Percentiles rank a stretch among this genome's conserved stretches.
Evolutionary conservation across 2,797 vertebrate species (phyloP).

Genomic region (Lutjanus campechanus): DNA sequence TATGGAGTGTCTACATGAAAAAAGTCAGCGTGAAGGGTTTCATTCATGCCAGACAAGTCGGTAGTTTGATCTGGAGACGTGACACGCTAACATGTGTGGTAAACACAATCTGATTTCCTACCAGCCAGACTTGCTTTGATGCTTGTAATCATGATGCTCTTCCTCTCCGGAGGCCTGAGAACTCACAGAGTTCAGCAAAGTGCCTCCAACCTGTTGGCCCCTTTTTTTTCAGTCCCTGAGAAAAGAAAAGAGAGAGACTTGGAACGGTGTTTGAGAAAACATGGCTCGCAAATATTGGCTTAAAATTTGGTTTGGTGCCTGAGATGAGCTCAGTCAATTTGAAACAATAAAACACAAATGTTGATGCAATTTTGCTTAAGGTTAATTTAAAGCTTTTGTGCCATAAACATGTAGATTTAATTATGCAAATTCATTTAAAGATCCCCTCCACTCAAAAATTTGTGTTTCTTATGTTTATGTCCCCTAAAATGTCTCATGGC

Average conservation of each 20-base stretch:
- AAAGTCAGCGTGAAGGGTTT: constrained; percentile 42
- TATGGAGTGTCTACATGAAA: not conserved
- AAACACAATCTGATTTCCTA: constrained; percentile 62
- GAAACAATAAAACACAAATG: not conserved
- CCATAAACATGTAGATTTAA: constrained; percentile 6
- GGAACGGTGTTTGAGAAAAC: not conserved
- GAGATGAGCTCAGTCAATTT: too few relatives aligned
- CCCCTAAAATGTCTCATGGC: too few relatives aligned
- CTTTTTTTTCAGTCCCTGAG: not conserved
- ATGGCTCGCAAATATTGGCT: constrained; percentile 15
- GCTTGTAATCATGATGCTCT: constrained; percentile 28
- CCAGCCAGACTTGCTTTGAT: constrained; percentile 59
- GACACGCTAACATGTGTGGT: constrained; percentile 43
- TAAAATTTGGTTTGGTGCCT: not conserved
- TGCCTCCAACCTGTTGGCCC: not conserved
- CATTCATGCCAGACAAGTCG: constrained; percentile 45
- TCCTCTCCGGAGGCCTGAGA: constrained; percentile 26
- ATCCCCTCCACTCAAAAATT: too few relatives aligned
- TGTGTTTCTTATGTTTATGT: too few relatives aligned
- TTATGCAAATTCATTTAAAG: not conserved
- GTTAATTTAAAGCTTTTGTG: not conserved
- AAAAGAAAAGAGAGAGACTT: not conserved
- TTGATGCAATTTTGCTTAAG: not conserved
- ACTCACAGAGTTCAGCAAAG: constrained; percentile 23
- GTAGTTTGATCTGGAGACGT: constrained; percentile 37